Evolutionary conservation across 2,888 invertebrate species (phyloP).

Genomic region (Agrenia bidenticulata): DNA sequence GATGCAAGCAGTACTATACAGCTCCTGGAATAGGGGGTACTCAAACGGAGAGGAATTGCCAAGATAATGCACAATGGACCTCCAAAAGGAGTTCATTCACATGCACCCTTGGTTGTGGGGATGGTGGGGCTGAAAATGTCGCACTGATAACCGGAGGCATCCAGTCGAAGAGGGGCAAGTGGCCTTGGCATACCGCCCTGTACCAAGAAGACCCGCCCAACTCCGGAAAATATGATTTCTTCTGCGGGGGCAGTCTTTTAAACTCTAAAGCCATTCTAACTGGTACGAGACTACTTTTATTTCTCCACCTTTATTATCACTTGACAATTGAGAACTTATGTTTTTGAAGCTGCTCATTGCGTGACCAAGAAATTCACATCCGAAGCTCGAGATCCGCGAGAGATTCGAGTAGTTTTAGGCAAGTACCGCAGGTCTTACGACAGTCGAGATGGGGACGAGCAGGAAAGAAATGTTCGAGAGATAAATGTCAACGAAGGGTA

Average conservation of each 20-base stretch:
- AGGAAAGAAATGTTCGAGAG: constrained; percentile 24
- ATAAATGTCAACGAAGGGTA: constrained; percentile 67
- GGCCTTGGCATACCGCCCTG: constrained; percentile 47
- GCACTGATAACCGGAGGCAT: constrained; percentile 44
- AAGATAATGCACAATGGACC: constrained; percentile 40
- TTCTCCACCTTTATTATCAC: not conserved
- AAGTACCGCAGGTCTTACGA: constrained; percentile 40
- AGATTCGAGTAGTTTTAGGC: constrained; percentile 38
- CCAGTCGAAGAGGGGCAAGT: constrained; percentile 36
- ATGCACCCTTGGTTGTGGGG: constrained; percentile 48
- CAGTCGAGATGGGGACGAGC: constrained; percentile 27
- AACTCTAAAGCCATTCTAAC: constrained; percentile 39
- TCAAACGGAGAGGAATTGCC: constrained; percentile 29
- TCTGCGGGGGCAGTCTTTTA: constrained; percentile 46
- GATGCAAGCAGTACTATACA: constrained; percentile 26
- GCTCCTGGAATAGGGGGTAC: constrained; percentile 11
- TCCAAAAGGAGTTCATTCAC: constrained; percentile 32
- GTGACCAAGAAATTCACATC: constrained; percentile 30
- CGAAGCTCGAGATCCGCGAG: constrained; percentile 17
- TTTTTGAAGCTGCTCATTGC: constrained; percentile 46
- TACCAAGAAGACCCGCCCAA: constrained; percentile 45
- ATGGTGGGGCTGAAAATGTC: constrained; percentile 27
- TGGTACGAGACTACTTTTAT: constrained; percentile 15
- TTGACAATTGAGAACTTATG: not conserved
- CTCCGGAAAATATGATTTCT: constrained; percentile 39